Evolutionary conservation across 2,888 invertebrate genomes (phyloP).

Genomic region (Alsophila aescularia): DNA sequence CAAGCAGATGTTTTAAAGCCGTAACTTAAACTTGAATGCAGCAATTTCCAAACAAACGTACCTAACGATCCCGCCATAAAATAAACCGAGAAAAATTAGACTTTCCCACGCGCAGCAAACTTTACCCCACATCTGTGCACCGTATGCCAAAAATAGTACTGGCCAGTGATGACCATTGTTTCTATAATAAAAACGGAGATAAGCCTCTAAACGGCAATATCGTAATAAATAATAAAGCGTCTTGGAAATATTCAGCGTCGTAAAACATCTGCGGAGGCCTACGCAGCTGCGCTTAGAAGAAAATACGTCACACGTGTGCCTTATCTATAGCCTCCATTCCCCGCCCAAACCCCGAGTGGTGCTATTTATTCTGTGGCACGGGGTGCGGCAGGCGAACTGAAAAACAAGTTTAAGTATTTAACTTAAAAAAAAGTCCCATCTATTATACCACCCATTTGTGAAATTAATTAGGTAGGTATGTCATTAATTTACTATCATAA

Average conservation of each 20-base stretch:
- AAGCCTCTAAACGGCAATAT: conserved; percentile 82
- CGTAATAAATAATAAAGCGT: conserved; percentile 81
- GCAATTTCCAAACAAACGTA: conserved; percentile 18
- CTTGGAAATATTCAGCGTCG: conserved; percentile 80
- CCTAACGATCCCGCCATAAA: conserved; percentile 38
- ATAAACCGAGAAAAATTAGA: conserved; percentile 43
- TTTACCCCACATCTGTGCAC: conserved; percentile 67
- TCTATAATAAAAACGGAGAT: conserved; percentile 81
- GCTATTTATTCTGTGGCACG: too few relatives aligned
- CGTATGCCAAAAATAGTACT: conserved; percentile 77
- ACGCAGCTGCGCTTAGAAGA: conserved; percentile 76
- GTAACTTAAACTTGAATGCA: conserved; percentile 12
- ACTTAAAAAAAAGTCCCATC: too few relatives aligned
- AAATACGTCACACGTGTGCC: conserved; percentile 81
- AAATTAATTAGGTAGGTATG: too few relatives aligned
- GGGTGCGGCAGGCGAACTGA: too few relatives aligned
- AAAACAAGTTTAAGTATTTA: too few relatives aligned
- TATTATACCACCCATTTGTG: too few relatives aligned
- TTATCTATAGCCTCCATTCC: conserved; percentile 56
- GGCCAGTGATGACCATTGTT: conserved; percentile 78
- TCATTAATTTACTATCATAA: too few relatives aligned
- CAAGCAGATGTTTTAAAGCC: conserved; percentile 21
- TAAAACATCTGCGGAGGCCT: conserved; percentile 82
- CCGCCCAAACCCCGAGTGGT: background rate
- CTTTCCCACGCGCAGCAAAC: conserved; percentile 67